Conservation (phyloP, 2,797 vertebrate species). For the Hybognathus amarus region DNA sequence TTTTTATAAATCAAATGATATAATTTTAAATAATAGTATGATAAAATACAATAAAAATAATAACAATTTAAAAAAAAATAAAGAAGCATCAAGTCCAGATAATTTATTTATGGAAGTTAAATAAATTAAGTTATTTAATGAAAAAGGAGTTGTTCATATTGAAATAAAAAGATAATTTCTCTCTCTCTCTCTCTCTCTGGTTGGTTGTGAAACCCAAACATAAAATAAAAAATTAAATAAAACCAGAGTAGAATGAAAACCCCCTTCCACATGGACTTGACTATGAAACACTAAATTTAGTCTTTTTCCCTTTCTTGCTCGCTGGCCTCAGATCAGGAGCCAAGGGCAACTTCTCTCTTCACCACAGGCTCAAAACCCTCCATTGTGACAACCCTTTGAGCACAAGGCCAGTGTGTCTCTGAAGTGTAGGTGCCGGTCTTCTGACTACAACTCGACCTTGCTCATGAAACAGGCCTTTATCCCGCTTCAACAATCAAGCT, state of each 20-base stretch:
- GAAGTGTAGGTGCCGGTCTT: conserved; percentile 67
- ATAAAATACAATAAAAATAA: neutral
- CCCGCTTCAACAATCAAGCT: conserved; percentile 27
- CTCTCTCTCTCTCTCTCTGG: neutral
- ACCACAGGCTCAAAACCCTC: conserved; percentile 45
- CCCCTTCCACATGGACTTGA: conserved; percentile 59
- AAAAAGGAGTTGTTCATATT: neutral
- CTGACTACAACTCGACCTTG: conserved; percentile 32
- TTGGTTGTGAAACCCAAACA: neutral
- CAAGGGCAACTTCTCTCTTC: conserved; percentile 37
- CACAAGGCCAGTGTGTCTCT: conserved; percentile 63
- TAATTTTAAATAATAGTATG: too few species aligned
- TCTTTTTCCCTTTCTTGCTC: conserved; percentile 58
- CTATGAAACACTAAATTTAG: conserved; percentile 69
- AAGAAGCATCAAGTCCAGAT: neutral
- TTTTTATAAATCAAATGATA: too few species aligned
- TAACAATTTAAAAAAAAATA: too few species aligned
- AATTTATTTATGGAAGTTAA: neutral
- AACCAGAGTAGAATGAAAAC: conserved; percentile 43
- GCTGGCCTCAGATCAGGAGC: conserved; percentile 32
- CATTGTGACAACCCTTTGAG: conserved; percentile 53
- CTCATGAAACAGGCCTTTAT: conserved; percentile 61
- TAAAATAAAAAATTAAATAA: neutral
- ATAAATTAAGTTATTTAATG: too few species aligned
- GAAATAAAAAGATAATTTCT: neutral